Base-by-base conservation (phyloP, 2,888 invertebrate species). In the Myopa tessellatipennis region DNA sequence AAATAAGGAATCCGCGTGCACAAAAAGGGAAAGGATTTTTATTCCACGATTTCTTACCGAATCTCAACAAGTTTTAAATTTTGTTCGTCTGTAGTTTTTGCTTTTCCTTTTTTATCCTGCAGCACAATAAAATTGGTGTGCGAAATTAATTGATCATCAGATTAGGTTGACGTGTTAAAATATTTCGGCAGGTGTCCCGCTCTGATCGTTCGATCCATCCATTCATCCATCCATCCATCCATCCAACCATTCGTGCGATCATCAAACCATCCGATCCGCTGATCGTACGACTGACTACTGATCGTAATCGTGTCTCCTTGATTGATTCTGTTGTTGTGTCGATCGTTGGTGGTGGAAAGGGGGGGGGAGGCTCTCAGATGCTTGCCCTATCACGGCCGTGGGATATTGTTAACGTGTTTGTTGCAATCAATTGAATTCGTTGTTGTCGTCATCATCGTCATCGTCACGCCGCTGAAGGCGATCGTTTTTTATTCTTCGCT, bases 401-500 rank as follows among this genome's bases (percentile, higher is more conserved):
- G 65, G 74, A 74, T 55, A 74, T 74, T 74, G 74, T 67, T 74
- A 74, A 67, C 74, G 67, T 67, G 74, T 67, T 74, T 65, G 65
- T 45, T 74, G 61, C 63, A 73, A 8, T 45, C 45, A 45, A 73
- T 61, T 73, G 18, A 40, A 67, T 45, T 65, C 65, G 34, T 67
- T 74, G 65, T 58, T 18, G 55, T 71, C 14, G 50, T 50, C 10
- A 8, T 63, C 26, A 12, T 12, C 65, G 36, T 65, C 38, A 14
- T 14, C 36, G 14, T 65, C 38, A 65, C 65, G 65, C 34, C 16
- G 65, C 65, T 65, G 38, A 36, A 65, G 65, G 65, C 36, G 65
- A 65, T 61, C 18, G 4, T 12, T 55, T 65, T 38, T 65, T 34
- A 6, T 34, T 34, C 34, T 38, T 65, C 65, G 65, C 38, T 16